Conservation (phyloP, 2,888 invertebrate species). For the Machimus atricapillus region DNA sequence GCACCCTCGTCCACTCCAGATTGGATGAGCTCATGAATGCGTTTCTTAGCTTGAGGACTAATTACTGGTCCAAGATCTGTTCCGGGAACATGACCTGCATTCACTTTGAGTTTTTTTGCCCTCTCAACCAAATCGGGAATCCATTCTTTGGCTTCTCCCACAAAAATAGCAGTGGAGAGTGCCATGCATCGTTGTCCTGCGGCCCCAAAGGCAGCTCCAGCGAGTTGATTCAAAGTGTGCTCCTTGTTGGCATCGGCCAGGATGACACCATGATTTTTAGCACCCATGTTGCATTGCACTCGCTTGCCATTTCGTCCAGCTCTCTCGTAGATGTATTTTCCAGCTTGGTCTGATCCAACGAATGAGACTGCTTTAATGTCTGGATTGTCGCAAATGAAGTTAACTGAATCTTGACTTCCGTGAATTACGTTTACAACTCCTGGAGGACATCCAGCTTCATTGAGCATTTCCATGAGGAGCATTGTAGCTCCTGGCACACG, state of each 20-base stretch:
- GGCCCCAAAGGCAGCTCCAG: constrained; percentile 97
- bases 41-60: constrained; percentile 85
- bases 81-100: constrained; percentile 84
- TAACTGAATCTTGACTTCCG: constrained; percentile 92
- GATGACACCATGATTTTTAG: constrained; percentile 98
- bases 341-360: constrained; percentile 96
- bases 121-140: constrained; percentile 88
- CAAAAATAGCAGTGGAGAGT: constrained; percentile 70
- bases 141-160: constrained; percentile 88
- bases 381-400: constrained; percentile 96
- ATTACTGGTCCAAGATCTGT: constrained; percentile 93
- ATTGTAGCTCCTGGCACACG: constrained; percentile 97
- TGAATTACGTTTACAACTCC: constrained; percentile 97
- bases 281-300: constrained; percentile 99
- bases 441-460: constrained; percentile 94
- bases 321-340: constrained; percentile 93
- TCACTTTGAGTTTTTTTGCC: constrained; percentile 86
- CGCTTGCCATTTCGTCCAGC: constrained; percentile 92
- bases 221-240: constrained; percentile 88
- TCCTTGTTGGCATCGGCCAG: constrained; percentile 98
- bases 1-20: constrained; percentile 88
- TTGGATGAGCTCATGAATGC: constrained; percentile 82
- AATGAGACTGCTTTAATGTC: constrained; percentile 97
- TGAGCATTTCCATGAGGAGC: constrained; percentile 90
- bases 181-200: constrained; percentile 99